These are phyloP conservation scores for Gallirallus australis DNA, from an alignment of 2,797 vertebrate genomes.

Conservation along the genomic window DNA sequence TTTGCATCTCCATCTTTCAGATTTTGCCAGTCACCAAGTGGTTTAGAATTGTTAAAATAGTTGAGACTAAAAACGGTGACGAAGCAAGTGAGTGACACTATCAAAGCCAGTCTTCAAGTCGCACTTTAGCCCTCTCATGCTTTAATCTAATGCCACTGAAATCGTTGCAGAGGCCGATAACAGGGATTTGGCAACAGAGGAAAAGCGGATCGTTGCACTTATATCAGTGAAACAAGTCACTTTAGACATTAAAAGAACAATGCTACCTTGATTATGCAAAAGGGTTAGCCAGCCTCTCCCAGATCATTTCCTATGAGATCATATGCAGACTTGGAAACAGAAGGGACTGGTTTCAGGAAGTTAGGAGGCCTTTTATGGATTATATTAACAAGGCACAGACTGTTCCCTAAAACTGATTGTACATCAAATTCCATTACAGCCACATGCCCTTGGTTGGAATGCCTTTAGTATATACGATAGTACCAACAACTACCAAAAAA, in stretches of 20 bases:
- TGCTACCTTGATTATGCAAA: slow-evolving; percentile 37
- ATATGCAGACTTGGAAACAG: slow-evolving; percentile 39
- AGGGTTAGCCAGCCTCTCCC: slow-evolving; percentile 22
- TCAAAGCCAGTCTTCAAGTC: neutral
- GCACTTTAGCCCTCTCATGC: neutral
- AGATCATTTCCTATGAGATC: slow-evolving; percentile 66
- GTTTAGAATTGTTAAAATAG: neutral
- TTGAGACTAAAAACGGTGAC: neutral
- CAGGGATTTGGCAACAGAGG: neutral
- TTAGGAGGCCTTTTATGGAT: slow-evolving; percentile 50
- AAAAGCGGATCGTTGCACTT: neutral
- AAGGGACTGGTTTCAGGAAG: slow-evolving; percentile 37
- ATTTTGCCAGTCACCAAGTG: neutral
- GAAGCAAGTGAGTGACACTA: neutral
- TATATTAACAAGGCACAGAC: slow-evolving; percentile 37
- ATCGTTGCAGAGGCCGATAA: neutral
- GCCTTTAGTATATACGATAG: neutral
- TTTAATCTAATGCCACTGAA: neutral
- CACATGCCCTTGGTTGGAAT: slow-evolving; percentile 29
- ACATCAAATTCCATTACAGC: slow-evolving; percentile 43
- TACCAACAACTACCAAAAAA: neutral
- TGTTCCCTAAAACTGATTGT: slow-evolving; percentile 55
- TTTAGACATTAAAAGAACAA: slow-evolving; percentile 14
- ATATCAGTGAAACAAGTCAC: neutral
- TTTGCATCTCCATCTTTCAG: neutral